phyloP scores from a whole-genome alignment of 2,797 vertebrate species.

The Phoeniculus purpureus region DNA sequence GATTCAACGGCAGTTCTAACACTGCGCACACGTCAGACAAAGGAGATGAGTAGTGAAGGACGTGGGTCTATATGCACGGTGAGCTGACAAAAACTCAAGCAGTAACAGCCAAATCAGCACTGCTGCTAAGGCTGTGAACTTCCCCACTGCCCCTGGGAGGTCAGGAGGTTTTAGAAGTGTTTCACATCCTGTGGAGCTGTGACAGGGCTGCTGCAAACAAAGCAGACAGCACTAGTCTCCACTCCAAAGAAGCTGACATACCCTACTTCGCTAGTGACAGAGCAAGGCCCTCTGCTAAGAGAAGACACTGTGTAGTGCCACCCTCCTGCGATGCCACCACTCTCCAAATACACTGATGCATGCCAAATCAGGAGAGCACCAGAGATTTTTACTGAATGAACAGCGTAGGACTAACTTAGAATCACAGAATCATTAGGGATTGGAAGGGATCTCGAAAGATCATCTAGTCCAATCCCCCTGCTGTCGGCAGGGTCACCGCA shows the following conservation, averaged over 20 bases:
- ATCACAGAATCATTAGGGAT: too few relatives aligned
- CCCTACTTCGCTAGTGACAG: background rate
- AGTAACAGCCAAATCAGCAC: background rate
- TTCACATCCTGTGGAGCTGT: background rate
- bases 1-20: background rate
- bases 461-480: too few relatives aligned
- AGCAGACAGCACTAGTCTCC: background rate
- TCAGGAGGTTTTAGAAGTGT: background rate
- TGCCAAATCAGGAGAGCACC: background rate
- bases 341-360: background rate
- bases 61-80: rapidly evolving
- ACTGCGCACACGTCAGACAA: background rate
- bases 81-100: background rate
- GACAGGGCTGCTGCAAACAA: background rate
- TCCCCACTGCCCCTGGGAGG: background rate
- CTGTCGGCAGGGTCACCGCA: too few relatives aligned
- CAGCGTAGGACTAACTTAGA: background rate
- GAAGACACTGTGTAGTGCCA: background rate
- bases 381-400: background rate
- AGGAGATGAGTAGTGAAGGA: background rate
- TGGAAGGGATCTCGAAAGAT: too few relatives aligned
- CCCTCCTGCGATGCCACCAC: background rate
- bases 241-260: background rate
- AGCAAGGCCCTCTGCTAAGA: background rate
- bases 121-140: background rate